Evolutionary conservation across 2,113 vertebrate genomes (phyloP).

Genomic region (Corythornis cristatus): DNA sequence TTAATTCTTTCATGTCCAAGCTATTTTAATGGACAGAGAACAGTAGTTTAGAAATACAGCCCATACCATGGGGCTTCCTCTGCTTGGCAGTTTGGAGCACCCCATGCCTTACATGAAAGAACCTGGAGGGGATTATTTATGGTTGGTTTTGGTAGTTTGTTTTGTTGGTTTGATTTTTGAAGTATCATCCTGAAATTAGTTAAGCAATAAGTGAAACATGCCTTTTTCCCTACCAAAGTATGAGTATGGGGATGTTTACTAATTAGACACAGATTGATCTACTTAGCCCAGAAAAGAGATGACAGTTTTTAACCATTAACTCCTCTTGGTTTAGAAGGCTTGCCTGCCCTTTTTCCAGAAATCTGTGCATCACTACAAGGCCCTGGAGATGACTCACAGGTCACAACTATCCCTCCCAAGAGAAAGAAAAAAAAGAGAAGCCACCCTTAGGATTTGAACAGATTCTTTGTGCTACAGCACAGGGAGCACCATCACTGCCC

Average conservation of each 20-base stretch:
- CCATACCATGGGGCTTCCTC: accelerated
- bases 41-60: background rate
- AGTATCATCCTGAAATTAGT: background rate
- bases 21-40: background rate
- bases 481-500: background rate
- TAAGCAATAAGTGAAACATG: background rate
- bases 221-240: background rate
- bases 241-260: background rate
- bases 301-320: background rate
- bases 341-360: background rate
- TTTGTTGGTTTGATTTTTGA: background rate
- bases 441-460: background rate
- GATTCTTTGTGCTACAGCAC: background rate
- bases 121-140: background rate
- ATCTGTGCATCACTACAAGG: background rate
- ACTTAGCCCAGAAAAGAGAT: background rate
- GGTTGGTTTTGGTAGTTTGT: background rate
- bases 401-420: background rate
- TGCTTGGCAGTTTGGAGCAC: background rate
- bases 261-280: background rate
- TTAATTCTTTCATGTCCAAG: background rate
- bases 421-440: background rate
- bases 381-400: background rate
- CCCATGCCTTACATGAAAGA: background rate
- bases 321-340: background rate